Percentiles rank a stretch among this genome's conserved stretches.
Conservation (phyloP, 2,113 vertebrate species). For the Burhinus bistriatus region DNA sequence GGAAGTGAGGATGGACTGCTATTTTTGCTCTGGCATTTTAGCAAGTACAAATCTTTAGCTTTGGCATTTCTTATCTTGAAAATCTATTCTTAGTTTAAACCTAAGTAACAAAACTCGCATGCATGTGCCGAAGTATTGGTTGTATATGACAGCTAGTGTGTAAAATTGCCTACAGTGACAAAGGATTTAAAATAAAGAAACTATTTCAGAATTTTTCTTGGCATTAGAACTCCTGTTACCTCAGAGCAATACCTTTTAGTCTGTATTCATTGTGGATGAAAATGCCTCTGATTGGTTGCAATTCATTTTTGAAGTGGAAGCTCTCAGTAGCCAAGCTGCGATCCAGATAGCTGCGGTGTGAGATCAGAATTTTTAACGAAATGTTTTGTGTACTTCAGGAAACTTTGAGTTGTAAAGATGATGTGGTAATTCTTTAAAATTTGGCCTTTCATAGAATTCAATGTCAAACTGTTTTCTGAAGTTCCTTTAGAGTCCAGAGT, state of each 20-base stretch:
- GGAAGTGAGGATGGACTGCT: background rate
- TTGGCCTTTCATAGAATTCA: background rate
- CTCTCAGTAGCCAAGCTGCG: background rate
- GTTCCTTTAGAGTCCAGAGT: background rate
- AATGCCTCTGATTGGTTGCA: background rate
- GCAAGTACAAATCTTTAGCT: slow-evolving; percentile 24
- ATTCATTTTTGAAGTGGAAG: background rate
- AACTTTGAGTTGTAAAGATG: background rate
- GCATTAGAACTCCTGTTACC: background rate
- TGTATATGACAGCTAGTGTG: background rate
- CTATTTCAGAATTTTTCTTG: background rate
- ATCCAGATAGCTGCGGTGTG: background rate
- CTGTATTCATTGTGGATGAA: background rate
- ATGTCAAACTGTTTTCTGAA: background rate
- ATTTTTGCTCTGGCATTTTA: slow-evolving; percentile 40
- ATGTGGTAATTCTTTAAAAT: background rate
- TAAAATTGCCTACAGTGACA: background rate
- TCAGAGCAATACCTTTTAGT: background rate
- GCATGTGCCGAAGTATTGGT: background rate
- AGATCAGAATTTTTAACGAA: background rate
- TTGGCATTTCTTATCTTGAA: slow-evolving; percentile 18
- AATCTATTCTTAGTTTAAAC: slow-evolving; percentile 38
- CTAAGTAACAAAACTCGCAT: background rate
- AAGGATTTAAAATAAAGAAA: background rate
- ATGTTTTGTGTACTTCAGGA: background rate